These are phyloP conservation scores for Tachysurus vachellii DNA, from an alignment of 2,113 vertebrate genomes.

Conservation along the genomic window DNA sequence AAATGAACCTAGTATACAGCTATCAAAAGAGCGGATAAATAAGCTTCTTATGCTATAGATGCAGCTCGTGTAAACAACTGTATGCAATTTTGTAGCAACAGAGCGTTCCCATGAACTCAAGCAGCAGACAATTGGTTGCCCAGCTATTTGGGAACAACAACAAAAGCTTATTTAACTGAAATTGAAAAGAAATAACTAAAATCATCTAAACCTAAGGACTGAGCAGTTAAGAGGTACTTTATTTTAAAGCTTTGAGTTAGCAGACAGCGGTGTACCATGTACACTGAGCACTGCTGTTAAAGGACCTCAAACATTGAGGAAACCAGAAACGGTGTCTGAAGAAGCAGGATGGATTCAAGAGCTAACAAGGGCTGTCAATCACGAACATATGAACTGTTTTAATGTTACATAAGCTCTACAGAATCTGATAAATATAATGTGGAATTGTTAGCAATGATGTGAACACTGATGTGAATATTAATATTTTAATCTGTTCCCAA, in stretches of 20 bases:
- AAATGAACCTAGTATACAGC: not conserved
- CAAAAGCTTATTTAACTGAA: not conserved
- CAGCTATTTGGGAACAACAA: not conserved
- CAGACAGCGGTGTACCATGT: slow-evolving; percentile 30
- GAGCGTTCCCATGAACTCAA: not conserved
- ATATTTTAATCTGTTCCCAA: not conserved
- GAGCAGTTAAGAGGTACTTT: slow-evolving; percentile 56
- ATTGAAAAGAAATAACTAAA: slow-evolving; percentile 20
- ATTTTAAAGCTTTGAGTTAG: slow-evolving; percentile 33
- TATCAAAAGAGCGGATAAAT: not conserved
- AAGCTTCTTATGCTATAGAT: not conserved
- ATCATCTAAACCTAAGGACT: slow-evolving; percentile 40
- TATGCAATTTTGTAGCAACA: slow-evolving; percentile 4
- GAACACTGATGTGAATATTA: not conserved
- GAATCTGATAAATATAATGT: not conserved
- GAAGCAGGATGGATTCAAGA: slow-evolving; percentile 24
- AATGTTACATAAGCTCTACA: slow-evolving; percentile 1
- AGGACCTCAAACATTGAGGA: slow-evolving; percentile 40
- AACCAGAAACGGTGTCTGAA: slow-evolving; percentile 18
- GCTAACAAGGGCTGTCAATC: not conserved
- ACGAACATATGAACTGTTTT: slow-evolving; percentile 2
- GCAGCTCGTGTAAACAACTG: not conserved
- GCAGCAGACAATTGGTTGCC: not conserved
- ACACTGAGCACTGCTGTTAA: slow-evolving; percentile 21
- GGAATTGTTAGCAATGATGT: not conserved